phyloP scores from a whole-genome alignment of 2,797 vertebrate genomes.

The Chaenodraco wilsoni region DNA sequence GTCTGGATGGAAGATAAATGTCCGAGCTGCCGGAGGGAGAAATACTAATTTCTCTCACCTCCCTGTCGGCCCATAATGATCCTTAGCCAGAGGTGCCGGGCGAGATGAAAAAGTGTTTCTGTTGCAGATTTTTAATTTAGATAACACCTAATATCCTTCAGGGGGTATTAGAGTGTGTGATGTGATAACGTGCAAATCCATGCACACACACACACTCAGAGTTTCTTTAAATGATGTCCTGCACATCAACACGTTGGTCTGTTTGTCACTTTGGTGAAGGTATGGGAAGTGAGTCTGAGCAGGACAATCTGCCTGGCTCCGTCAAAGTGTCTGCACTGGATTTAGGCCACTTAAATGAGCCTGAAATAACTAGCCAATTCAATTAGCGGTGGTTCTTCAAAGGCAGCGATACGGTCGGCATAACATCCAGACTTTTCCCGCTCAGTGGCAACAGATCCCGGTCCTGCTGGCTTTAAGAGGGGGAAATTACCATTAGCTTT shows the following conservation, averaged over 20 bases:
- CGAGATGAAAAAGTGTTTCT: conserved; percentile 66
- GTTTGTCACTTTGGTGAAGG: conserved; percentile 46
- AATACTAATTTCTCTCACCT: conserved; percentile 56
- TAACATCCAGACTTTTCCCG: conserved; percentile 72
- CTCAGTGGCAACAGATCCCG: conserved; percentile 55
- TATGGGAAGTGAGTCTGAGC: conserved; percentile 46
- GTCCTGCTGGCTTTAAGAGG: conserved; percentile 55
- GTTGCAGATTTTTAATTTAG: conserved; percentile 82
- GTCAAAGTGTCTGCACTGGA: conserved; percentile 40
- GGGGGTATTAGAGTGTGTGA: conserved; percentile 61
- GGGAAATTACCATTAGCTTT: conserved; percentile 60
- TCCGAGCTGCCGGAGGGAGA: conserved; percentile 34
- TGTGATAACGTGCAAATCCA: conserved; percentile 46
- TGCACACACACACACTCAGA: not conserved
- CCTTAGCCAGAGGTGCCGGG: conserved; percentile 67
- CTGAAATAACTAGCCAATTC: conserved; percentile 76
- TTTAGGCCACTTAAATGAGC: conserved; percentile 63
- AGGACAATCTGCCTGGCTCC: conserved; percentile 55
- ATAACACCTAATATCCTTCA: conserved; percentile 76
- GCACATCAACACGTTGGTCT: conserved; percentile 49
- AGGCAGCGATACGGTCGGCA: conserved; percentile 59
- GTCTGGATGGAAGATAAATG: conserved; percentile 55
- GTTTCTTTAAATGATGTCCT: conserved; percentile 31
- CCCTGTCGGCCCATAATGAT: conserved; percentile 49
- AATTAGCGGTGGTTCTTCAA: conserved; percentile 73